Percentiles rank a stretch among this genome's conserved stretches.
Evolutionary conservation across 1,140 invertebrate genomes (phyloP).

Genomic region (Calosoma granatense): DNA sequence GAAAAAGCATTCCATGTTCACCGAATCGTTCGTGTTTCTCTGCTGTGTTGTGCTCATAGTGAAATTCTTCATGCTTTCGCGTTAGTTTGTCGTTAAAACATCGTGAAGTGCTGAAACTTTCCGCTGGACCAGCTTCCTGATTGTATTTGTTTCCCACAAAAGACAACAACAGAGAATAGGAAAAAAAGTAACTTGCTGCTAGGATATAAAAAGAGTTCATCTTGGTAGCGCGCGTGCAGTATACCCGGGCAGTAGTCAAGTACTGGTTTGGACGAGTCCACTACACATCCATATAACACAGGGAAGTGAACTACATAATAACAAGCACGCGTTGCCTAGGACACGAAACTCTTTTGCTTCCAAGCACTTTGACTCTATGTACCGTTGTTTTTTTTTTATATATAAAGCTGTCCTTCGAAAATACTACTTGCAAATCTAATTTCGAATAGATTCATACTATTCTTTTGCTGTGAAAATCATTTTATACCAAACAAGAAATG

Average conservation of each 20-base stretch:
- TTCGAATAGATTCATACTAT: no score
- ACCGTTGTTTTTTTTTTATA: no score
- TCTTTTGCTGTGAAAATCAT: no score
- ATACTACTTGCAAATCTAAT: no score
- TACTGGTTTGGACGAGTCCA: background rate
- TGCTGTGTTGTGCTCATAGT: no score
- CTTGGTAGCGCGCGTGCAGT: background rate
- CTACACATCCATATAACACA: no score
- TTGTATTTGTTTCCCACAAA: constrained; percentile 21
- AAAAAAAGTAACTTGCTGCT: background rate
- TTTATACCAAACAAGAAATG: no score
- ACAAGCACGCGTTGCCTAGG: no score
- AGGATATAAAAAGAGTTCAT: constrained; percentile 6
- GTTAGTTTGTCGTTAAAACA: constrained; percentile 12
- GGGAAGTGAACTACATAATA: no score
- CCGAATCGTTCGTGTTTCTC: background rate
- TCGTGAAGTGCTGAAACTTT: constrained; percentile 17
- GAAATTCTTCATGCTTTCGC: background rate
- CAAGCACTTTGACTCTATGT: no score
- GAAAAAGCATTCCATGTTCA: background rate
- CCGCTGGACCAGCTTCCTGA: constrained; percentile 19
- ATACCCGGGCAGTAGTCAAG: no score
- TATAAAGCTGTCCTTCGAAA: no score
- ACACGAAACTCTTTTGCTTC: background rate
- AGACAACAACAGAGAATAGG: background rate